A percentile compares a stretch with the other conserved stretches of the same genome.
Conservation (phyloP, 2,888 invertebrate genomes). For the Acanthacorydalis orientalis region DNA sequence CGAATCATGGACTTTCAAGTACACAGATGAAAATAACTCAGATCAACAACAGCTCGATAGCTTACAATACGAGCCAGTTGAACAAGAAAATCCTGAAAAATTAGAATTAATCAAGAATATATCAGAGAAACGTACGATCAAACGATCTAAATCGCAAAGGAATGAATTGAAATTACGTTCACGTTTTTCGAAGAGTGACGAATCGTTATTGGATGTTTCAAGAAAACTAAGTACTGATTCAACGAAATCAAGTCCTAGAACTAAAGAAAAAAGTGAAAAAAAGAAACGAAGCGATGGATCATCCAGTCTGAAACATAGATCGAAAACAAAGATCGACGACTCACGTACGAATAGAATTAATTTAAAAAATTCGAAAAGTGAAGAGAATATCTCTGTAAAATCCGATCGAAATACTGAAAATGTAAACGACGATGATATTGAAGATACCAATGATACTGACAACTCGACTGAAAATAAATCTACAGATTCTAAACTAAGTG, state of each 20-base stretch:
- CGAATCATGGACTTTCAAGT: neutral
- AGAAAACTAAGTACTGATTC: too few species aligned
- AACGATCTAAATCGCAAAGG: too few species aligned
- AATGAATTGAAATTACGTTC: neutral
- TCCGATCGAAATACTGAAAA: neutral
- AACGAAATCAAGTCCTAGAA: too few species aligned
- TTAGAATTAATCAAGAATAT: too few species aligned
- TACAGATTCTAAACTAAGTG: neutral
- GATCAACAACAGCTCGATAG: neutral
- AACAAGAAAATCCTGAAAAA: neutral
- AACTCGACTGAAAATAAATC: too few species aligned
- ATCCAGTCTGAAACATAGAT: neutral
- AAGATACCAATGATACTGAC: too few species aligned
- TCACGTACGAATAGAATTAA: neutral
- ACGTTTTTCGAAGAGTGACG: neutral
- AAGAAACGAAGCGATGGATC: constrained; percentile 1
- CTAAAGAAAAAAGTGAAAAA: neutral
- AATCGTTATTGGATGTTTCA: neutral
- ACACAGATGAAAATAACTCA: neutral
- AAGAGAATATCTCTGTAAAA: neutral
- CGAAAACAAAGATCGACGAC: neutral
- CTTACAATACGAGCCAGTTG: neutral
- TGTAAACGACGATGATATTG: neutral
- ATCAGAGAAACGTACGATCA: too few species aligned
- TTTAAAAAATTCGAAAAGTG: neutral